Evolutionary conservation across 2,797 vertebrate genomes (phyloP).

Genomic region (Hyperoplus lanceolatus): DNA sequence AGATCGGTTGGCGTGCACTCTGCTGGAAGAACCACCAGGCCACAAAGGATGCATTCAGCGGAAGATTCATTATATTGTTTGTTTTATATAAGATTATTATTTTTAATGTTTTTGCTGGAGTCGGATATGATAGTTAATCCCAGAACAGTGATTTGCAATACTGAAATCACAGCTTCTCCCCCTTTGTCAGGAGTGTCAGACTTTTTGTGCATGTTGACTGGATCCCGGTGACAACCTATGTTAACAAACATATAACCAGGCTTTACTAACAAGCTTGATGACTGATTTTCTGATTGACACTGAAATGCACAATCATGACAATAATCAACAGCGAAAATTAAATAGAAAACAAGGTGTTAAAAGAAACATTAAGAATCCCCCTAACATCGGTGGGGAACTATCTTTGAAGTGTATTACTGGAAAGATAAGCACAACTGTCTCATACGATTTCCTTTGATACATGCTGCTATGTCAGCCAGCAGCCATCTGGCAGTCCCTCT

Average conservation of each 20-base stretch:
- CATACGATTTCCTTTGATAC: conserved; percentile 67
- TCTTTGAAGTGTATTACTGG: conserved; percentile 57
- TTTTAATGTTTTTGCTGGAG: background rate
- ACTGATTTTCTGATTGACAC: background rate
- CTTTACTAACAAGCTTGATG: background rate
- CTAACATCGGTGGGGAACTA: conserved; percentile 4
- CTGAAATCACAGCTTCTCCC: too few relatives aligned
- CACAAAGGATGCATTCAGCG: conserved; percentile 8
- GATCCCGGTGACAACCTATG: background rate
- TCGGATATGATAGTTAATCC: background rate
- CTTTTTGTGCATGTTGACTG: background rate
- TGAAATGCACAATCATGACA: background rate
- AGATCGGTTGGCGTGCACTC: conserved; percentile 9
- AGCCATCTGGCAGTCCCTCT: conserved; percentile 67
- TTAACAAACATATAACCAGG: background rate
- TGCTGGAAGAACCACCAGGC: background rate
- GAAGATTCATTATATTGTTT: background rate
- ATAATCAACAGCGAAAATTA: background rate
- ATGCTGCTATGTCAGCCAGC: conserved; percentile 59
- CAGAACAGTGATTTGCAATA: background rate
- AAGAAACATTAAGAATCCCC: background rate
- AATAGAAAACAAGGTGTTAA: background rate
- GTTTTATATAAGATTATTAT: background rate
- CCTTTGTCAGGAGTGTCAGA: background rate
- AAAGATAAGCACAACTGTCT: conserved; percentile 68